Conservation (phyloP, 2,113 vertebrate species). For the Neodon shergylaensis region DNA sequence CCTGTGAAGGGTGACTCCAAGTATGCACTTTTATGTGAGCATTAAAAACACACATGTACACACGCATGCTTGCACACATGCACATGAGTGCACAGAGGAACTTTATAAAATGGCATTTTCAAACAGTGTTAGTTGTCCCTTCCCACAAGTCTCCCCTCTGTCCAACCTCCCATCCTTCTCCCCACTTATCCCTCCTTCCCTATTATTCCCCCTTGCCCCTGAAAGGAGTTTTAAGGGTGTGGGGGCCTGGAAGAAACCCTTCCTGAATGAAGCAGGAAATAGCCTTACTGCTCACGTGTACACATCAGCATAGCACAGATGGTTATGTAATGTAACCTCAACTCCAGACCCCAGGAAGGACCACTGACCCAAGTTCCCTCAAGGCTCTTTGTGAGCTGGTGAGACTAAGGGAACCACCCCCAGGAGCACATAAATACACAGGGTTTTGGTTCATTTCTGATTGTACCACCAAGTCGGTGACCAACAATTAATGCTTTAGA, state of each 20-base stretch:
- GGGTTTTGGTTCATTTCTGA: slow-evolving; percentile 51
- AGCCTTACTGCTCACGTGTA: not conserved
- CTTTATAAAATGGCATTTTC: not conserved
- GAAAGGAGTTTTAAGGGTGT: not conserved
- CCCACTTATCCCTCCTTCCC: not conserved
- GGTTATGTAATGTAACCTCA: no score
- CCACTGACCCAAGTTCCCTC: not conserved
- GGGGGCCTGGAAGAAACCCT: not conserved
- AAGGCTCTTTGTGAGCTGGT: not conserved
- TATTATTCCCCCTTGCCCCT: not conserved
- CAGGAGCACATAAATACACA: not conserved
- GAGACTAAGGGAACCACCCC: not conserved
- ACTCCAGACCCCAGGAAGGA: not conserved
- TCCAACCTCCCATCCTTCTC: not conserved
- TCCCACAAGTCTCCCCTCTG: not conserved
- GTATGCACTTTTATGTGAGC: not conserved
- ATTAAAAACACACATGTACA: not conserved
- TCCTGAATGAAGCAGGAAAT: slow-evolving; percentile 22
- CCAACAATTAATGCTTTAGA: slow-evolving; percentile 59
- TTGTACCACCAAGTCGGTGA: slow-evolving; percentile 38
- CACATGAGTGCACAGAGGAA: not conserved
- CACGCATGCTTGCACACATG: not conserved
- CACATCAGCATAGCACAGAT: not conserved
- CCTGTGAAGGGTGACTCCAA: not conserved
- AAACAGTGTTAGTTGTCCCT: not conserved